Base-by-base conservation (phyloP, 2,797 vertebrate genomes). In the Schizopygopsis malacanthus region DNA sequence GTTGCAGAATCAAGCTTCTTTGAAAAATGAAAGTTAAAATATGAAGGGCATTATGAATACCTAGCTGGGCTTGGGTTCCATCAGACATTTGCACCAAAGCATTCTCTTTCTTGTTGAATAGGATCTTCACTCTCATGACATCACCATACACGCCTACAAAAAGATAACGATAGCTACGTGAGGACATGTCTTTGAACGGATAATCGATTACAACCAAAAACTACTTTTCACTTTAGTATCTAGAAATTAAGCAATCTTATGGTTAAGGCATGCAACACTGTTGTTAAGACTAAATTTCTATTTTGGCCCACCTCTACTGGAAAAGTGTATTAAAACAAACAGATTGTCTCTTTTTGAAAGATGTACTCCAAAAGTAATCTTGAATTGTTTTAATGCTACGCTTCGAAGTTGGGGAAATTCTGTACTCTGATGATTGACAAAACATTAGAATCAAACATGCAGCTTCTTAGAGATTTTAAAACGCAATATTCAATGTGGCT, bases 71-170 rank as follows among this genome's bases (percentile, higher is more conserved):
- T 94, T 99, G 98, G 90, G 97, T 98, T 77, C 97, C 96, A 45
- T 99, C 98, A 0, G 97, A 94, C 98, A 99, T 98, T 94, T 99
- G 98, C 89, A 99, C 96, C 90, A 99, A 94, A 39, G 98, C 98
- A 0, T 99, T 99, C 91, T 99, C 98, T 91, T 97, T 99, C 94
- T 99, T 99, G 82, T 99, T 99, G 94, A 99, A 99, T 78, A 99
- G 93, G 91, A 99, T 98, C 95, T 99, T 99, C 92, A 99, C 98
- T 88, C 98, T 96, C 92, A 99, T 98, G 90, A 99, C 98, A 41
- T 99, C 98, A 12, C 98, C 98, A 81, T 99, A 99, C 83, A 99
- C 98, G 87, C 98, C 98, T 96, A 89, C 11, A 90, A 91, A 87
- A 12, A 89, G 10, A 75, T 28, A 50, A n/a, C 1, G 5, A 41